Conservation (phyloP, 2,888 invertebrate species). For the Noctua fimbriata region DNA sequence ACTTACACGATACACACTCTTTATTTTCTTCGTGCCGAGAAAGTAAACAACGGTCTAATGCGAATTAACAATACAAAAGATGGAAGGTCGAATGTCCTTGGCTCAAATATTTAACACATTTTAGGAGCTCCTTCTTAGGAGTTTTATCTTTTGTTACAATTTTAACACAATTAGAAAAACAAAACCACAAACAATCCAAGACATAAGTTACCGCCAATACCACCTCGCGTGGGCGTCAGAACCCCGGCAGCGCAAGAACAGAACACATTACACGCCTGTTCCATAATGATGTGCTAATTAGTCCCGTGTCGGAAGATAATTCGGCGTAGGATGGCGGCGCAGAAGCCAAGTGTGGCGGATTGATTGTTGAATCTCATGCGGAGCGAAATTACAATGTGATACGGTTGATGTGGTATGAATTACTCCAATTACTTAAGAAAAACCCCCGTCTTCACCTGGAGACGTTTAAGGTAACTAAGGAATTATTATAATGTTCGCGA, state of each 20-base stretch:
- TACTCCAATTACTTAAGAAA: slow-evolving; percentile 1
- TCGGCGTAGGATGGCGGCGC: slow-evolving; percentile 44
- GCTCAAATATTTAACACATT: background rate
- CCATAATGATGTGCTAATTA: slow-evolving; percentile 54
- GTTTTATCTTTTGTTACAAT: background rate
- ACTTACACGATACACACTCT: background rate
- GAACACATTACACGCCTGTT: slow-evolving; percentile 48
- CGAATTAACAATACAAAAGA: background rate
- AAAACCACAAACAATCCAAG: background rate
- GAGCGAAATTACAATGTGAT: slow-evolving; percentile 39
- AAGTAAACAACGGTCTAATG: slow-evolving; percentile 1
- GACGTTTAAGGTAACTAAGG: background rate
- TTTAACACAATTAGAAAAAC: background rate
- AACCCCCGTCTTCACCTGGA: background rate
- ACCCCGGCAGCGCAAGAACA: slow-evolving; percentile 19
- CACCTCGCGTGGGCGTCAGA: slow-evolving; percentile 29
- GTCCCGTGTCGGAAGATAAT: slow-evolving; percentile 45
- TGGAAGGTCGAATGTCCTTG: background rate
- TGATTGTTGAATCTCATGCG: slow-evolving; percentile 36
- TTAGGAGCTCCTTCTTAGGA: background rate
- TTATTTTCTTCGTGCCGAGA: background rate
- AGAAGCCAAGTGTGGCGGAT: slow-evolving; percentile 50
- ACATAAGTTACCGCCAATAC: slow-evolving; percentile 16
- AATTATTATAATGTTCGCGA: background rate
- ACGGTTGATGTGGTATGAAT: slow-evolving; percentile 7